Evolutionary conservation across 2,888 invertebrate species (phyloP).

Genomic region (Peribatodes rhomboidaria): DNA sequence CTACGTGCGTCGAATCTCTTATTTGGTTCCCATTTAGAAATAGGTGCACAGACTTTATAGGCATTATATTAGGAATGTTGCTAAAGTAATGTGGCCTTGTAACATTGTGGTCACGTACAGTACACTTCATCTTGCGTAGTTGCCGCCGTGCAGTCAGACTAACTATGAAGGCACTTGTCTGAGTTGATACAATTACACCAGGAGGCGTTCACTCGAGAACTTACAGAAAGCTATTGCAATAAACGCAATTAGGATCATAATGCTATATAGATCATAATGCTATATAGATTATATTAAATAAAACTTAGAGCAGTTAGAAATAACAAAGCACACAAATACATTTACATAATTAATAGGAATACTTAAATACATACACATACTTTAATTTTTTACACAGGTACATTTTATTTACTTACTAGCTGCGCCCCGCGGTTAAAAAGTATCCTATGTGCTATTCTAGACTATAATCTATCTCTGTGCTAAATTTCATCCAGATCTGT

Average conservation of each 20-base stretch:
- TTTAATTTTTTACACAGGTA: too few relatives aligned
- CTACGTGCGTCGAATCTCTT: constrained; percentile 78
- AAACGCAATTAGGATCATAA: constrained; percentile 55
- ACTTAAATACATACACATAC: too few relatives aligned
- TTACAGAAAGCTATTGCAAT: constrained; percentile 52
- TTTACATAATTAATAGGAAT: too few relatives aligned
- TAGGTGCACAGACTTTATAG: constrained; percentile 71
- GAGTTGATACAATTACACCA: constrained; percentile 57
- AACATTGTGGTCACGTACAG: constrained; percentile 64
- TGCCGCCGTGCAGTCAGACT: constrained; percentile 58
- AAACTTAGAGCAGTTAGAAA: not conserved
- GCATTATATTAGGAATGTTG: constrained; percentile 68
- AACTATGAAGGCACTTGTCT: constrained; percentile 52
- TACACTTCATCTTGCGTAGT: constrained; percentile 57
- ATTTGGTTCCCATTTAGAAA: constrained; percentile 76
- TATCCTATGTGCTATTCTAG: too few relatives aligned
- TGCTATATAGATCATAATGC: constrained; percentile 42
- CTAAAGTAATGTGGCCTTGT: constrained; percentile 58
- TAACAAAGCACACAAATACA: too few relatives aligned
- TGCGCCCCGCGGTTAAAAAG: too few relatives aligned
- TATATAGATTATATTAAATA: constrained; percentile 15
- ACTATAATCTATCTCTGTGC: too few relatives aligned
- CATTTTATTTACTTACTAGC: too few relatives aligned
- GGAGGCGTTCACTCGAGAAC: constrained; percentile 50
- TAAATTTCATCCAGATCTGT: too few relatives aligned